These are phyloP conservation scores for Drosophila prolongata DNA, from an alignment of 2,888 invertebrate species.

Conservation along the genomic window DNA sequence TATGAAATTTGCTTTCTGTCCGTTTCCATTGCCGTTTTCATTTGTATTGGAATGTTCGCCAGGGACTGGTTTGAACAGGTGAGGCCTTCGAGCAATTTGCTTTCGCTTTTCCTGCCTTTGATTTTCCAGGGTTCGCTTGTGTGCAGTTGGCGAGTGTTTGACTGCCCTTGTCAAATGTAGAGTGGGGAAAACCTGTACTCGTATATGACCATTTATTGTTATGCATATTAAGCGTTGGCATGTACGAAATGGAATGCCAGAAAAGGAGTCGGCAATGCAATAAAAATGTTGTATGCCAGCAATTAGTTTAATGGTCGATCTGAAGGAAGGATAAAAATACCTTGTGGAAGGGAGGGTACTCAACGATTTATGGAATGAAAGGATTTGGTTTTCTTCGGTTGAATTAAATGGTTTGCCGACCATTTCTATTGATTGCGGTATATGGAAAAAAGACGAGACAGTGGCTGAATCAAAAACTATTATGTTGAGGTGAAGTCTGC, in stretches of 20 bases:
- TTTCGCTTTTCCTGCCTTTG: conserved; percentile 72
- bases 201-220: conserved; percentile 57
- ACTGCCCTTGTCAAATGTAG: conserved; percentile 20
- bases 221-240: conserved; percentile 65
- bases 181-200: conserved; percentile 2
- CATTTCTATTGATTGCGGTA: conserved; percentile 6
- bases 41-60: conserved; percentile 29
- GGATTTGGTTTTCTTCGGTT: conserved; percentile 17
- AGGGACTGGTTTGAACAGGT: conserved; percentile 30
- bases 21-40: conserved; percentile 12
- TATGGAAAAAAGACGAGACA: not conserved
- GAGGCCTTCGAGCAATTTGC: conserved; percentile 66
- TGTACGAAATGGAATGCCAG: conserved; percentile 38
- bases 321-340: conserved; percentile 12
- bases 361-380: not conserved
- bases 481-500: not conserved
- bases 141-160: conserved; percentile 10
- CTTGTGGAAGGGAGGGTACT: not conserved
- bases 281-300: conserved; percentile 59
- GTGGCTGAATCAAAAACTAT: no score
- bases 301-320: conserved; percentile 65
- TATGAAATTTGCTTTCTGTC: conserved; percentile 60
- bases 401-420: not conserved
- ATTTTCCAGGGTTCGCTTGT: conserved; percentile 48
- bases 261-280: conserved; percentile 38